These are phyloP conservation scores for Tiliacea aurago DNA, from an alignment of 2,888 invertebrate genomes.

Conservation along the genomic window DNA sequence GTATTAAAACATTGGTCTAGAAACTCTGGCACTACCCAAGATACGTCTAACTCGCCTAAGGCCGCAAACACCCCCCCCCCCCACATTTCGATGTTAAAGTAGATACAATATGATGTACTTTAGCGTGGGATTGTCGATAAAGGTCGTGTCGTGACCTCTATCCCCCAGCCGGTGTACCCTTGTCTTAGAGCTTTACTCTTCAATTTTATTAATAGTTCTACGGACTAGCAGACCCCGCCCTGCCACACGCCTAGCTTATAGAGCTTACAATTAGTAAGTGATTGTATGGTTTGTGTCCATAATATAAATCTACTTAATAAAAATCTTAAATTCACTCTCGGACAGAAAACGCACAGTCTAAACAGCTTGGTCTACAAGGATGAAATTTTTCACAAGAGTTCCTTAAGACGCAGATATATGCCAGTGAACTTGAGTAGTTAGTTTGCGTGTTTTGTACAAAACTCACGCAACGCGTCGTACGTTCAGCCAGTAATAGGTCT, in stretches of 20 bases:
- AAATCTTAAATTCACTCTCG: neutral
- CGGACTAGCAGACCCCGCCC: constrained; percentile 18
- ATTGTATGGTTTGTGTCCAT: neutral
- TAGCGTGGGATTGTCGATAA: constrained; percentile 31
- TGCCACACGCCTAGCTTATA: neutral
- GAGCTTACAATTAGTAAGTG: neutral
- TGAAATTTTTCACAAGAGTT: neutral
- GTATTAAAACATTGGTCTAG: neutral
- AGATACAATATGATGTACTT: constrained; percentile 26
- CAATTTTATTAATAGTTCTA: constrained; percentile 48
- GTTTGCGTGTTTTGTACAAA: too few species aligned
- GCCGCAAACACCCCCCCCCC: neutral
- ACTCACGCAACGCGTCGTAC: too few species aligned
- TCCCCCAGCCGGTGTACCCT: constrained; percentile 46
- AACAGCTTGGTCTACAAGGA: neutral
- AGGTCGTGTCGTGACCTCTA: constrained; percentile 54
- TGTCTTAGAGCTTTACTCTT: constrained; percentile 38
- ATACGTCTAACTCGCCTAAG: neutral
- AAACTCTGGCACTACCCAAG: neutral
- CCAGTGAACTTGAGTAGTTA: too few species aligned
- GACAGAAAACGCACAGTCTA: neutral
- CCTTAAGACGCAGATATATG: too few species aligned
- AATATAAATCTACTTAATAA: neutral
- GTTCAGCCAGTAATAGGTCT: too few species aligned
- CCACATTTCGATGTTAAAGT: constrained; percentile 4